These are phyloP conservation scores for Pristionchus arcanus DNA, from an alignment of 2,888 invertebrate genomes.

Conservation along the genomic window DNA sequence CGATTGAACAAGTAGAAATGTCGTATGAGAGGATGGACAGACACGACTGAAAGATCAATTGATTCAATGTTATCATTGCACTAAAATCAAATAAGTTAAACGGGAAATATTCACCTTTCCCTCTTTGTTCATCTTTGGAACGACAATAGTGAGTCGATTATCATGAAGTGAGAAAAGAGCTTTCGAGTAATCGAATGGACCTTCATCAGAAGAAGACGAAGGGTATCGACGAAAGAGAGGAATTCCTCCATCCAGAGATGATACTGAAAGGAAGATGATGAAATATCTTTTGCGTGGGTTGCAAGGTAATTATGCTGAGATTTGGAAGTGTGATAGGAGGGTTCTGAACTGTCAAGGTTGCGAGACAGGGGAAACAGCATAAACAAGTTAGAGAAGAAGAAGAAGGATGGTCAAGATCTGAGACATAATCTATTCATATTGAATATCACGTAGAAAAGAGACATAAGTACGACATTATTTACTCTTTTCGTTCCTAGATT, in stretches of 20 bases:
- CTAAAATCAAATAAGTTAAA: background rate
- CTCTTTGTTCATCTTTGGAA: background rate
- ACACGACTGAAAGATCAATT: background rate
- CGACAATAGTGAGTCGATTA: background rate
- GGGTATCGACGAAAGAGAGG: constrained; percentile 18
- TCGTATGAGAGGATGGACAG: constrained; percentile 17
- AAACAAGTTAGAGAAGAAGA: background rate
- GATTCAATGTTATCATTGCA: background rate
- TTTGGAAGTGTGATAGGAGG: background rate
- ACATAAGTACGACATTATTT: constrained; percentile 6
- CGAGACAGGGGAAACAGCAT: background rate
- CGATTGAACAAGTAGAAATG: background rate
- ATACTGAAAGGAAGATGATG: background rate
- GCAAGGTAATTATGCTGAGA: background rate
- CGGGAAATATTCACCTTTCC: constrained; percentile 18
- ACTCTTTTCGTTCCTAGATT: background rate
- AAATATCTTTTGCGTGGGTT: background rate
- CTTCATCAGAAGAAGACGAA: background rate
- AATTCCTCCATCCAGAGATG: background rate
- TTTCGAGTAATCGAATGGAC: constrained; percentile 1
- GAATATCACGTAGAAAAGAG: background rate
- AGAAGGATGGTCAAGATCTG: background rate
- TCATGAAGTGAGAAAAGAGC: background rate
- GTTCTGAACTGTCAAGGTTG: constrained; percentile 8
- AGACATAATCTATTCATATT: too few species aligned